Evolutionary conservation across 2,888 invertebrate species (phyloP).

Genomic region (Xanthorhoe designata): DNA sequence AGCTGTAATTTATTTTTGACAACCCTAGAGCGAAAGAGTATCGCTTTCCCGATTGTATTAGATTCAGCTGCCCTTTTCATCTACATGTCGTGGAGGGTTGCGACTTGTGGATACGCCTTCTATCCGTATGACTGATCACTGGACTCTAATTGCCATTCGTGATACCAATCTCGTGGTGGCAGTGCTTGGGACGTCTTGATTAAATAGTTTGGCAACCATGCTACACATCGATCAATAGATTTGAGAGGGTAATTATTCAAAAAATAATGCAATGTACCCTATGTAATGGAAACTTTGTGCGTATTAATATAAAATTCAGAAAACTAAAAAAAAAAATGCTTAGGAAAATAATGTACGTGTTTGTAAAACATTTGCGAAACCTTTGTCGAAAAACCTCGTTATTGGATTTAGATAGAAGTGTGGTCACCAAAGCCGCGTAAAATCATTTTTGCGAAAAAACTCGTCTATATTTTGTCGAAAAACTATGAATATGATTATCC

Average conservation of each 20-base stretch:
- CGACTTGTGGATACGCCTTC: slow-evolving; percentile 69
- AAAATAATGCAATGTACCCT: no score
- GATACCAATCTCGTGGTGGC: slow-evolving; percentile 24
- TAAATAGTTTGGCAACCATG: slow-evolving; percentile 10
- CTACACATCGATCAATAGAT: slow-evolving; percentile 1
- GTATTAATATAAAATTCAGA: neutral
- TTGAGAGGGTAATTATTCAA: neutral
- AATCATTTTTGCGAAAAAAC: slow-evolving; percentile 66
- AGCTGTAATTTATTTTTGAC: slow-evolving; percentile 42
- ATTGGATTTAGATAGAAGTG: slow-evolving; percentile 55
- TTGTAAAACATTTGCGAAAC: slow-evolving; percentile 15
- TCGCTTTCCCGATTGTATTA: slow-evolving; percentile 85
- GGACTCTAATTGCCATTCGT: slow-evolving; percentile 39
- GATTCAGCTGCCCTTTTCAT: slow-evolving; percentile 86
- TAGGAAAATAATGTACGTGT: slow-evolving; percentile 5
- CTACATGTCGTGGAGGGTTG: slow-evolving; percentile 80
- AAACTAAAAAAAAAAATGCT: neutral
- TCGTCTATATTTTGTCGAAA: slow-evolving; percentile 70
- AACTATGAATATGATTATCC: slow-evolving; percentile 85
- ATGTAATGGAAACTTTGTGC: neutral
- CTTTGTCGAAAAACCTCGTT: slow-evolving; percentile 45
- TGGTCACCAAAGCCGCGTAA: slow-evolving; percentile 55
- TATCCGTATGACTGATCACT: slow-evolving; percentile 48
- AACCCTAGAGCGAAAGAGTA: slow-evolving; percentile 74
- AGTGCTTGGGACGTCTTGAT: slow-evolving; percentile 5